Evolutionary conservation across 2,113 vertebrate genomes (phyloP).

Genomic region (Labeo catla): DNA sequence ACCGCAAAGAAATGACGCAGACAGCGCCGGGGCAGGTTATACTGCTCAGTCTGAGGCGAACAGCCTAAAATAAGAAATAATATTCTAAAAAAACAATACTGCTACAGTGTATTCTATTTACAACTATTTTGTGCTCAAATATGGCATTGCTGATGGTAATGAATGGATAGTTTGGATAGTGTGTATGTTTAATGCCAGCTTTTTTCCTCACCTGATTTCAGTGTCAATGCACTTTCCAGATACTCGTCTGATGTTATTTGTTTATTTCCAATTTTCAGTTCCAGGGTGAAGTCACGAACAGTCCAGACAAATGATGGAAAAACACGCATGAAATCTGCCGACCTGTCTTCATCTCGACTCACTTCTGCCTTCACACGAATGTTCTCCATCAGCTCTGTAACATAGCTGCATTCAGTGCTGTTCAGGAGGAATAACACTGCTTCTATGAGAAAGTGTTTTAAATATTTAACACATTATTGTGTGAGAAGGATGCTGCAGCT

Average conservation of each 20-base stretch:
- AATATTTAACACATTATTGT: background rate
- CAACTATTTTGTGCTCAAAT: background rate
- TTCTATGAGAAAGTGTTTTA: background rate
- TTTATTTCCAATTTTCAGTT: slow-evolving; percentile 40
- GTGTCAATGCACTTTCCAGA: slow-evolving; percentile 56
- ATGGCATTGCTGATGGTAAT: background rate
- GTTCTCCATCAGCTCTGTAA: background rate
- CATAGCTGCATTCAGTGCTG: background rate
- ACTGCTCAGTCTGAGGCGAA: background rate
- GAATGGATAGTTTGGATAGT: no score
- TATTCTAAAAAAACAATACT: background rate
- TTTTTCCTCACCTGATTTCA: slow-evolving; percentile 37
- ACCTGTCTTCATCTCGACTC: slow-evolving; percentile 32
- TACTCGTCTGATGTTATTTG: slow-evolving; percentile 59
- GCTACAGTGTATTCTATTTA: no score
- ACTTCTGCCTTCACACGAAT: slow-evolving; percentile 66
- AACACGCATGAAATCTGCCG: slow-evolving; percentile 62
- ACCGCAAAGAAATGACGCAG: slow-evolving; percentile 56
- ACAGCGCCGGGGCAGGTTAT: slow-evolving; percentile 53
- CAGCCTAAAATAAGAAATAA: slow-evolving; percentile 22
- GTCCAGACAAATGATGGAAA: slow-evolving; percentile 76
- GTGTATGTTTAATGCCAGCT: background rate
- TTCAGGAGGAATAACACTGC: slow-evolving; percentile 9
- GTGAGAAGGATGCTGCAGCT: slow-evolving; percentile 37
- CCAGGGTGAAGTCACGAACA: slow-evolving; percentile 72